phyloP scores from a whole-genome alignment of 2,113 vertebrate genomes.

The Rissa tridactyla region DNA sequence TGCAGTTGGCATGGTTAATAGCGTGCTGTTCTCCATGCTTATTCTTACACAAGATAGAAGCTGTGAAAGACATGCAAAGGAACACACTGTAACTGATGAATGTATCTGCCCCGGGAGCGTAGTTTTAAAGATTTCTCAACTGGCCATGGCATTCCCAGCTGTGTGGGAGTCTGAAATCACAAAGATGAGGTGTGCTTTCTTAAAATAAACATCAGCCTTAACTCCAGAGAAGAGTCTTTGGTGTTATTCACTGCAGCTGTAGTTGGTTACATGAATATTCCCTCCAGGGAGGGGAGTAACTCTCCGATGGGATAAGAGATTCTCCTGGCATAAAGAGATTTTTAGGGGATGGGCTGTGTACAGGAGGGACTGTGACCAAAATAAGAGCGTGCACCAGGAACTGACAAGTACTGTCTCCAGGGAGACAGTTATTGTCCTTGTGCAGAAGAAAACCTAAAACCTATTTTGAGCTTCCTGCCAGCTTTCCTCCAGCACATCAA shows the following conservation, averaged over 20 bases:
- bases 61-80: background rate
- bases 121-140: background rate
- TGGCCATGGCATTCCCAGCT: background rate
- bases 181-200: background rate
- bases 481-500: background rate
- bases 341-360: background rate
- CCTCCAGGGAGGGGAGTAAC: background rate
- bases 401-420: background rate
- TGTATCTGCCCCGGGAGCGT: background rate
- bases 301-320: background rate
- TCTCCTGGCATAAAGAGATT: background rate
- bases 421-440: background rate
- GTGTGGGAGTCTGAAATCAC: background rate
- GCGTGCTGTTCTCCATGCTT: fast-evolving
- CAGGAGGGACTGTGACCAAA: background rate
- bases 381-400: background rate
- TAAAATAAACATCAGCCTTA: background rate
- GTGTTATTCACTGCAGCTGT: background rate
- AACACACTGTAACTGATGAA: background rate
- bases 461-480: background rate
- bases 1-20: background rate
- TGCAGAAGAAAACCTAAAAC: background rate
- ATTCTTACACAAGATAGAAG: background rate
- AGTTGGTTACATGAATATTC: background rate
- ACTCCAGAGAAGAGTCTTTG: background rate